These are phyloP conservation scores for Chelon auratus DNA, from an alignment of 2,797 vertebrate species.

Conservation along the genomic window DNA sequence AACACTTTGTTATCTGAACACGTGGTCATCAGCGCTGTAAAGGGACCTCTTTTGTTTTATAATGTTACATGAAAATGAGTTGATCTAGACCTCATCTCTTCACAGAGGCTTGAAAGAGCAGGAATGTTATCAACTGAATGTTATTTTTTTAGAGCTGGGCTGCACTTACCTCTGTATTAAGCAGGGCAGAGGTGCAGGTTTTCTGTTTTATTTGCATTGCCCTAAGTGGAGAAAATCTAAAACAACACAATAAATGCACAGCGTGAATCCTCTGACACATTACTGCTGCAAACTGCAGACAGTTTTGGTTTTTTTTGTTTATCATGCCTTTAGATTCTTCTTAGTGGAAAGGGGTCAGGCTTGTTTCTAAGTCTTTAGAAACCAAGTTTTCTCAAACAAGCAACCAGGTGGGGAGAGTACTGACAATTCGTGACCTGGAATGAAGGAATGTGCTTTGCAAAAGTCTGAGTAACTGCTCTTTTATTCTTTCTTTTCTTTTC, in stretches of 20 bases:
- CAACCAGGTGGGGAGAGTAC: constrained; percentile 16
- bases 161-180: background rate
- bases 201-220: constrained; percentile 9
- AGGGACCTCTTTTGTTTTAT: constrained; percentile 51
- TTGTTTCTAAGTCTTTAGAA: constrained; percentile 31
- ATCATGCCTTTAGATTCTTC: constrained; percentile 27
- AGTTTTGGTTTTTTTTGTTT: constrained; percentile 33
- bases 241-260: constrained; percentile 7
- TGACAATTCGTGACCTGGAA: constrained; percentile 31
- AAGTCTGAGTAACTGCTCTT: constrained; percentile 6
- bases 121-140: constrained; percentile 22
- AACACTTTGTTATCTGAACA: constrained; percentile 67
- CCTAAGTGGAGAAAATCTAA: background rate
- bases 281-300: constrained; percentile 17
- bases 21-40: constrained; percentile 58
- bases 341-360: constrained; percentile 30
- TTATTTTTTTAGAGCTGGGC: background rate
- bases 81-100: constrained; percentile 24
- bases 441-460: constrained; percentile 8
- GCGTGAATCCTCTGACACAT: constrained; percentile 8
- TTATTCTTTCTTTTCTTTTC: constrained; percentile 1
- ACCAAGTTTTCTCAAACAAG: constrained; percentile 30
- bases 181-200: background rate
- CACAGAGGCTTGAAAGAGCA: constrained; percentile 3
- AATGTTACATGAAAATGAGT: constrained; percentile 28